Percentiles rank a stretch among this genome's conserved stretches.
Conservation (phyloP, 2,113 vertebrate species). For the Coptodon bakossiorum region DNA sequence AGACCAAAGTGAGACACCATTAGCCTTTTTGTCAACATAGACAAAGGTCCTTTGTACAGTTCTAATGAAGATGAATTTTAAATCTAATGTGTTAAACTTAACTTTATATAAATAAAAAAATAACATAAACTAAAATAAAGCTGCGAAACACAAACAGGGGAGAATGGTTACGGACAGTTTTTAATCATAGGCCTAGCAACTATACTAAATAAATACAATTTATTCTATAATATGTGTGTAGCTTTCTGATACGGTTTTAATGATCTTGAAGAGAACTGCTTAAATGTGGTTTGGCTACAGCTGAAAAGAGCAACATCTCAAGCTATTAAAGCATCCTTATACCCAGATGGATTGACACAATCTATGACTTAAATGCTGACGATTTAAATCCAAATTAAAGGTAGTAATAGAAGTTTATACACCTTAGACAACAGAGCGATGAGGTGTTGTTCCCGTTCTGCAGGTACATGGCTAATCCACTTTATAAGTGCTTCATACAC, state of each 20-base stretch:
- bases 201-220: background rate
- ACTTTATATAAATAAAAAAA: background rate
- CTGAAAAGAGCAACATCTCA: rapidly evolving
- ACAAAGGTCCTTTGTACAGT: background rate
- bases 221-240: background rate
- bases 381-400: rapidly evolving
- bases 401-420: background rate
- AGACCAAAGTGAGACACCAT: rapidly evolving
- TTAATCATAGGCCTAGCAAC: background rate
- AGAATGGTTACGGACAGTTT: background rate
- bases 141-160: background rate
- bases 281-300: background rate
- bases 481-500: background rate
- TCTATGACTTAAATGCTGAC: background rate
- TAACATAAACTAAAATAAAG: background rate
- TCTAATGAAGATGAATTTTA: rapidly evolving
- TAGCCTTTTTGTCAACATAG: rapidly evolving
- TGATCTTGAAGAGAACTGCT: background rate
- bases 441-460: background rate
- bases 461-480: conserved; percentile 48
- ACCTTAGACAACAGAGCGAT: background rate
- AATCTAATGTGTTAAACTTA: background rate
- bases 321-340: background rate
- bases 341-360: background rate
- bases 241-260: background rate